Base-by-base conservation (phyloP, 2,888 invertebrate species). In the Parnassius orleans region DNA sequence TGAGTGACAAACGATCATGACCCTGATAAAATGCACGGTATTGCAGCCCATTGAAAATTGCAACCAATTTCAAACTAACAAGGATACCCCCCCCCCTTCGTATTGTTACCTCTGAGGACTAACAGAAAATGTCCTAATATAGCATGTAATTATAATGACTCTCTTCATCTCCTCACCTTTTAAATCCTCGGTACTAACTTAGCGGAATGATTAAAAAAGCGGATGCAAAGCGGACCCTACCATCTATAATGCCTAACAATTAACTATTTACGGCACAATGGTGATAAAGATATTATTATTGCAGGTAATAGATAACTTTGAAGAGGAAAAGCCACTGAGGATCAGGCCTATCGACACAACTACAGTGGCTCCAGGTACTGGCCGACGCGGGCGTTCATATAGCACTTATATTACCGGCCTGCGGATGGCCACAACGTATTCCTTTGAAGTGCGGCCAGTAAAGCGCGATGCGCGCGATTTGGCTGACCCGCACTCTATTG, bases 381-480 rank as follows among this genome's bases (percentile, higher is more conserved):
- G 61, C 2, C 76, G 81, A 14, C 83, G 82, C 60, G 85, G 84
- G 41, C 86, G 87, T 15, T 70, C 75, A 3, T 95, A 93, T 79
- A 90, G 92, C 46, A 91, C 94, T 0, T 93, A 94, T 57, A 93
- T 95, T 64, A 93, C 93, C 41, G 96, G 95, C 57, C 90, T 96
- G 59, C 92, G 96, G 63, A 96, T 96, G 96, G 95, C 96, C 57
- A 96, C 96, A 55, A 95, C 95, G 50, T 96, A 96, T 79, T 95
- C 95, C 56, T 95, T 96, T 78, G 95, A 96, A 86, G 95, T 96
- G 43, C 93, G 93, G 56, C 93, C 95, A 1, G 86, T 93, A 46
- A 87, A 90, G 71, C 83, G 92, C 53, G 93, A 92, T 69, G 89
- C 90, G 15, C 87, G 92, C 63, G 90, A 92, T 70, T 81, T 92